phyloP scores from a whole-genome alignment of 2,113 vertebrate species.

The Podarcis cretensis region DNA sequence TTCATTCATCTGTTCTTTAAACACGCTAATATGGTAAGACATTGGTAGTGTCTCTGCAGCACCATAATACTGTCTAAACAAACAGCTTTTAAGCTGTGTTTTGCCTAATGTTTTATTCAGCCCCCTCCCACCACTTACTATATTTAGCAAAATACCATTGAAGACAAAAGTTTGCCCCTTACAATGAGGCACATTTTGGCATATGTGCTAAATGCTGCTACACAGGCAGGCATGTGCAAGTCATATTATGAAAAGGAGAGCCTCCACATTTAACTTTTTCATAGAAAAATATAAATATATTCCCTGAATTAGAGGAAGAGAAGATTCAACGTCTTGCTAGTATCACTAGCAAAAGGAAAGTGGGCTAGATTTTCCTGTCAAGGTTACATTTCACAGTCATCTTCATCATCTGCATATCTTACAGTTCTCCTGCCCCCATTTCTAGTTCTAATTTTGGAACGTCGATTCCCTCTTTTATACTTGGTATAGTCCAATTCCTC shows the following conservation, averaged over 20 bases:
- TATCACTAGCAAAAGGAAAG: conserved; percentile 48
- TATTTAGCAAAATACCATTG: conserved; percentile 74
- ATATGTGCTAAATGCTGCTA: conserved; percentile 78
- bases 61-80: conserved; percentile 72
- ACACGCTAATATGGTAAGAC: conserved; percentile 49
- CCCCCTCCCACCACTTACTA: conserved; percentile 47
- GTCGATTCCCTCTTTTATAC: conserved; percentile 41
- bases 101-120: conserved; percentile 59
- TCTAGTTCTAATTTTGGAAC: conserved; percentile 71
- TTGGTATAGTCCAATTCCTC: conserved; percentile 56
- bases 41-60: conserved; percentile 71
- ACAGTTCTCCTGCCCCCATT: conserved; percentile 62
- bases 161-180: conserved; percentile 74
- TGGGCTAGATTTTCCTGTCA: conserved; percentile 57
- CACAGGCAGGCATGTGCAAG: conserved; percentile 75
- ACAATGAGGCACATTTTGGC: conserved; percentile 78
- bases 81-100: conserved; percentile 63
- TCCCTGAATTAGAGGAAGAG: conserved; percentile 81
- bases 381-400: conserved; percentile 59
- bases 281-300: conserved; percentile 84
- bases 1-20: conserved; percentile 50
- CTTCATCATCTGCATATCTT: conserved; percentile 49
- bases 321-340: conserved; percentile 64
- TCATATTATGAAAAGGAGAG: conserved; percentile 73
- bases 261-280: conserved; percentile 78